Evolutionary conservation across 2,888 invertebrate species (phyloP), one percentile per base, ranked within the genome.

Genomic region (Hypselothyrea guttata): DNA sequence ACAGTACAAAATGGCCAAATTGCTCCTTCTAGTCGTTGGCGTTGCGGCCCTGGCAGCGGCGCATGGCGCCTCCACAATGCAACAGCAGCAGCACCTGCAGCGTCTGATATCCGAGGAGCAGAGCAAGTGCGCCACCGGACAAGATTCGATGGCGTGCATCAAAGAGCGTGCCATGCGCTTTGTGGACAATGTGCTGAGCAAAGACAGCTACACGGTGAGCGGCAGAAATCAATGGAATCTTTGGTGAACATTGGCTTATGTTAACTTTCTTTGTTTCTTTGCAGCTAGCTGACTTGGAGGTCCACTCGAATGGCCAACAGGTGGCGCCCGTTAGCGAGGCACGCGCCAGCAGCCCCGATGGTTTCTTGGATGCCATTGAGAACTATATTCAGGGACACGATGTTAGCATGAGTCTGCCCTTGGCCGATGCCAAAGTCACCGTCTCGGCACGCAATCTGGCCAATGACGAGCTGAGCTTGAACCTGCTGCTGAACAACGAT

Each of bases 81-180:
- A 93, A 74, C 92, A 95, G 92, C 94, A 94, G 84, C 45, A 38
- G 31, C 92, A 93, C 75, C 92, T 95, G 92, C 94, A 95, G 84
- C 91, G 92, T 49, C 92, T 94, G 90, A 93, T 95, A 42, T 94
- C 94, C 84, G 94, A 95, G 90, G 94, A 95, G 92, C 92, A 93
- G 86, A 92, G 92, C 53, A 93, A 94, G 86, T 96, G 96, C 89
- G 92, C 92, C 34, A 93, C 93, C 78, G 94, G 94, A 75, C 93
- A 93, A 75, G 95, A 95, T 88, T 94, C 94, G 13, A 92, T 95
- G 55, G 94, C 95, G 69, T 96, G 96, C 90, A 93, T 96, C 90
- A 95, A 96, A 90, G 94, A 93, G 91, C 95, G 95, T 89, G 94
- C 95, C 67, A 93, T 96, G 91, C 93, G 94, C 66, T 92, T 95